A percentile compares a stretch with the other conserved stretches of the same genome.
Conservation (phyloP, 2,888 invertebrate species). For the Ditylenchus weischeri region DNA sequence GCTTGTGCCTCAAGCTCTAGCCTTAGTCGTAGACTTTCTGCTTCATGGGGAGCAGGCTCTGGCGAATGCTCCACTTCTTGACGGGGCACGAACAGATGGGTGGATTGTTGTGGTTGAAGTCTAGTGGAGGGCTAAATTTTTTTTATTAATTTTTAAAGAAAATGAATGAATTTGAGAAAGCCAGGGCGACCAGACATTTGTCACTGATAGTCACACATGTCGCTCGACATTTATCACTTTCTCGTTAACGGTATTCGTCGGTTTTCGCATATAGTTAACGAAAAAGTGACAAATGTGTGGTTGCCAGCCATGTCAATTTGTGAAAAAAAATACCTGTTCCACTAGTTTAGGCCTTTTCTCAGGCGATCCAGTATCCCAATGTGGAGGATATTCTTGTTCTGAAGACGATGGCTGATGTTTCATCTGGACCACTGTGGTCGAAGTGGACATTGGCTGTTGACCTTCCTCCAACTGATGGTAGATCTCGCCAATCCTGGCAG, state of each 20-base stretch:
- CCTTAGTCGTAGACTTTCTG: slow-evolving; percentile 11
- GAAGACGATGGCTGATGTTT: slow-evolving; percentile 16
- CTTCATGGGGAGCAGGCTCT: slow-evolving; percentile 12
- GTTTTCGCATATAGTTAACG: too few species aligned
- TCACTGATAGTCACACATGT: too few species aligned
- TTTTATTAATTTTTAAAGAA: too few species aligned
- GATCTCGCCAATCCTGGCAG: slow-evolving; percentile 12
- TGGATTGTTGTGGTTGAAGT: background rate
- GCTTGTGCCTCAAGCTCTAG: slow-evolving; percentile 8
- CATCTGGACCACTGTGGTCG: slow-evolving; percentile 22
- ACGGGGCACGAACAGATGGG: background rate
- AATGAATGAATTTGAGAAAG: too few species aligned
- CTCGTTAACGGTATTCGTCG: too few species aligned
- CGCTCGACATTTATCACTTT: too few species aligned
- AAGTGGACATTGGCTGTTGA: slow-evolving; percentile 6
- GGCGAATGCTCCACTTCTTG: slow-evolving; percentile 8
- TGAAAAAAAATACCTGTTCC: too few species aligned
- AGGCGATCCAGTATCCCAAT: background rate
- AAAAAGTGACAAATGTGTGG: too few species aligned
- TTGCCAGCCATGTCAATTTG: too few species aligned
- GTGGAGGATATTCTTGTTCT: slow-evolving; percentile 6
- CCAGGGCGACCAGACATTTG: too few species aligned
- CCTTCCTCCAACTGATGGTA: background rate
- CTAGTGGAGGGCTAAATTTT: background rate
- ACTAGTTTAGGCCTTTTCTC: too few species aligned